Evolutionary conservation across 2,113 vertebrate genomes (phyloP), one percentile per base, ranked within the genome.

Genomic region (Neotragus pygmaeus): DNA sequence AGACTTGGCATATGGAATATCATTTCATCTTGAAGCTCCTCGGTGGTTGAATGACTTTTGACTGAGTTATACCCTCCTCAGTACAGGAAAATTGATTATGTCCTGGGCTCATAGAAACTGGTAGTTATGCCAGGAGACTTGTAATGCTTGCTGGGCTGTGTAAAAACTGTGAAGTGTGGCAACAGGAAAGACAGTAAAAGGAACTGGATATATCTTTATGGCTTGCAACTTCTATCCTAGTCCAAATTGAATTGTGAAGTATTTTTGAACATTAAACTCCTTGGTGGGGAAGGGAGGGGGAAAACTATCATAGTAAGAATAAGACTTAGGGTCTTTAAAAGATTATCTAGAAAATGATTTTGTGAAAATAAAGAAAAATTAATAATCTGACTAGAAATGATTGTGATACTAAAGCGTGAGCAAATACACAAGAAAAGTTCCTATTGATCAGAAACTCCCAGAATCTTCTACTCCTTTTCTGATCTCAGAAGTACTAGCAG

Each of bases 151-250:
- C 36, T 57, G 62, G 36, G 47, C 39, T 98, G 43, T 87, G 36
- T 90, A 9, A 95, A 91, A 92, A 98, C 98, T 95, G 16, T 43
- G 87, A 91, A 98, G 90, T 91, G 58, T 78, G 83, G 92, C 92
- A 86, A 43, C 16, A 47, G 73, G 64, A 91, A 98, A 96, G 77
- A 36, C 45, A 86, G 33, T 64, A 57, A 96, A 62, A 90, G 55
- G 91, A 98, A 82, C 23, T 82, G 25, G 95, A 93, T 77, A 96
- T 97, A 98, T 96, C 21, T 55, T 96, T 96, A 95, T 23, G 88
- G 88, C 36, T 95, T 92, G 28, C 90, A 96, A 95, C 66, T 49
- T 96, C 85, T 94, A 96, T 96, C 53, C 51, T 88, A 82, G 47
- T 88, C 58, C 90, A 83, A 75, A 91, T 33, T 93, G 94, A 97